These are phyloP conservation scores for Equus quagga DNA, from an alignment of 2,113 vertebrate genomes.

Conservation along the genomic window DNA sequence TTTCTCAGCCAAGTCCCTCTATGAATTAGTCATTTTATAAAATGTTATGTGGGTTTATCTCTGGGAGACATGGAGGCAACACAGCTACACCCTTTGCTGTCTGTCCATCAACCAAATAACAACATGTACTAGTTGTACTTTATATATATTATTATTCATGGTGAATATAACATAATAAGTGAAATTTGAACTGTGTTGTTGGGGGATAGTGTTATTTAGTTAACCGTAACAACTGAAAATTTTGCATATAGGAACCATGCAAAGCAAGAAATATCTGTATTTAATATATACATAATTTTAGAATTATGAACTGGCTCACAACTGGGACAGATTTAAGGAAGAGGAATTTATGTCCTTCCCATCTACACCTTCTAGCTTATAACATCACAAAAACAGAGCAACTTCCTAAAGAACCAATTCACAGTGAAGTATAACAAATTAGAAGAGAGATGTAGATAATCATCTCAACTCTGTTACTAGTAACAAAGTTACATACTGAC, in stretches of 20 bases:
- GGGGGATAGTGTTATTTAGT: background rate
- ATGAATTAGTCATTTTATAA: background rate
- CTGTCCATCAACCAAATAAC: background rate
- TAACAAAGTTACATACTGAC: background rate
- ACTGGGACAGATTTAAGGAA: background rate
- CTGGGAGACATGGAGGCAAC: background rate
- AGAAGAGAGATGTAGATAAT: background rate
- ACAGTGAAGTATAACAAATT: background rate
- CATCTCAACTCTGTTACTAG: constrained; percentile 6
- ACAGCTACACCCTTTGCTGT: background rate
- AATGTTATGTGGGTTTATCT: background rate
- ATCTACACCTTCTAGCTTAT: background rate
- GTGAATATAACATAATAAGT: constrained; percentile 4
- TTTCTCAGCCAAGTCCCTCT: background rate
- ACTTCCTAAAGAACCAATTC: background rate
- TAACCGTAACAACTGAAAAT: background rate
- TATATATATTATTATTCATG: background rate
- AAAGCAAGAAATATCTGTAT: constrained; percentile 10
- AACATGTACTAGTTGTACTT: background rate
- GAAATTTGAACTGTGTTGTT: background rate
- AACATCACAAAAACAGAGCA: background rate
- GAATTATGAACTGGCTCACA: constrained; percentile 9
- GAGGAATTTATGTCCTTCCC: background rate
- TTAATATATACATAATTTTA: constrained; percentile 29
- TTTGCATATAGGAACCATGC: background rate